Base-by-base conservation (phyloP, 2,113 vertebrate species). In the Chelonoidis abingdonii region DNA sequence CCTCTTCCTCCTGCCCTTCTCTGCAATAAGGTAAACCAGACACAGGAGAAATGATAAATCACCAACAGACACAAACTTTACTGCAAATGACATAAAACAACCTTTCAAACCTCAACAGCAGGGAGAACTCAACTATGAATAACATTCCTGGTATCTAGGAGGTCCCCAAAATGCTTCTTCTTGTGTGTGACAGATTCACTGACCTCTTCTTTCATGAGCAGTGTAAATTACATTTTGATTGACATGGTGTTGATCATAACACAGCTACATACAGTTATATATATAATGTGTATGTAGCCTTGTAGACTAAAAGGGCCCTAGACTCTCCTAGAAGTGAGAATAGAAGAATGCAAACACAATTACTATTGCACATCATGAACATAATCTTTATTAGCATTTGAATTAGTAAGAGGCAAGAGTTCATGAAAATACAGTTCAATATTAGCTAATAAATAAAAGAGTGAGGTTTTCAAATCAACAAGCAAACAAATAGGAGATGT, bases 401-500 rank as follows among this genome's bases (percentile, higher is more conserved):
- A 91, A 78, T 65, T 88, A 89, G 91, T 93, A 92, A 93, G 78
- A 89, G 9, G 53, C 89, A 52, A 79, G 9, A 89, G 79, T 53
- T 29, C 86, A 93, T 88, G 92, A 59, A 95, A 97, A 97, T 95
- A 95, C 22, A 86, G 96, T 92, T 84, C 91, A 75, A 88, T 96
- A 27, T 79, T 75, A 53, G 19, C 65, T 83, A 91, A 95, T 96
- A 97, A 97, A 96, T 94, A 96, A 97, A 95, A 62, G 65, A 93
- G 78, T 86, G 96, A 95, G n/a, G 95, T 96, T 93, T 91, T 44
- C 0, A 85, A 95, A 92, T 6, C 82, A 81, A 93, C 96, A 89
- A 96, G 95, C 97, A 97, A 93, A 3, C 86, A 75, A 95, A 79
- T 41, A 95, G 88, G 75, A 93, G 8, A 83, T 83, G 59, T 65